These are phyloP conservation scores for Berghia stephanieae DNA, from an alignment of 1,140 invertebrate genomes.

Conservation along the genomic window DNA sequence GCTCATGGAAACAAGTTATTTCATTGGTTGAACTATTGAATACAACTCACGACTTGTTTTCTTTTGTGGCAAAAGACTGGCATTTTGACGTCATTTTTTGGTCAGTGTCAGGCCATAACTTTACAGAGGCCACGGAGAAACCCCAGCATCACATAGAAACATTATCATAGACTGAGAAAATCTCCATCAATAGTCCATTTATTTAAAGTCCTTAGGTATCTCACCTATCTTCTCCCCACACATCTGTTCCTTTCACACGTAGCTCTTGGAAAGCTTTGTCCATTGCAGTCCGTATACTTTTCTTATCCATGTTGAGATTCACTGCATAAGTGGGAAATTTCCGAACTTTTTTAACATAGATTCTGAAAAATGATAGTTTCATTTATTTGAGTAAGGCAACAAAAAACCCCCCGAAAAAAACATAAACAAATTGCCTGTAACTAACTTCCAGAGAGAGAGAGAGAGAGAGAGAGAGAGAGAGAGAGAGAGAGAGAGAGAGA, in stretches of 20 bases:
- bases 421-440: not conserved
- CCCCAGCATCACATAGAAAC: too few relatives aligned
- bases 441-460: too few relatives aligned
- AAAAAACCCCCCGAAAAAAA: not conserved
- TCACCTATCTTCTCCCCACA: constrained; percentile 62
- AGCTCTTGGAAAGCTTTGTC: constrained; percentile 65
- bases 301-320: constrained; percentile 59
- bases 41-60: too few relatives aligned
- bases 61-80: too few relatives aligned
- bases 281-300: constrained; percentile 60
- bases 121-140: too few relatives aligned
- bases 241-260: constrained; percentile 53
- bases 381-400: not conserved
- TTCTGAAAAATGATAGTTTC: constrained; percentile 45
- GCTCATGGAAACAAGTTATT: too few relatives aligned
- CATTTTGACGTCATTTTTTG: too few relatives aligned
- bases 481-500: not conserved
- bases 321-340: constrained; percentile 65
- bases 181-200: too few relatives aligned
- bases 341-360: constrained; percentile 66
- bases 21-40: too few relatives aligned
- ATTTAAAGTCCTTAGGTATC: too few relatives aligned
- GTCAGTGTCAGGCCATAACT: too few relatives aligned
- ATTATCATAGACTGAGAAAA: too few relatives aligned
- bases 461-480: not conserved